Conservation (phyloP, 2,797 vertebrate species). For the Florisuga fusca region DNA sequence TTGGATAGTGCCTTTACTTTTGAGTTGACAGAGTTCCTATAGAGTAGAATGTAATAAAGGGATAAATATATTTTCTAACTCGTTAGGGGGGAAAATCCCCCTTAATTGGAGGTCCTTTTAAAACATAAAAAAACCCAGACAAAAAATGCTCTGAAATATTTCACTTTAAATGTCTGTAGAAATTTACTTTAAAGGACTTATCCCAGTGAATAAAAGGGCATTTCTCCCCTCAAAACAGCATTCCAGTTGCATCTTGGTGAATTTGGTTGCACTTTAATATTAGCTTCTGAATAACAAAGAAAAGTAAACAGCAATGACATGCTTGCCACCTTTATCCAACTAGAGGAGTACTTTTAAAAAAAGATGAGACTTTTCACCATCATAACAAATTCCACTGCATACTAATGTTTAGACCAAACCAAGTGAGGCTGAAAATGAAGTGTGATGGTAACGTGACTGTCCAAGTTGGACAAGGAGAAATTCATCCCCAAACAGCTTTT, state of each 20-base stretch:
- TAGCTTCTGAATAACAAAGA: background rate
- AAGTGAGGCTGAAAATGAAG: background rate
- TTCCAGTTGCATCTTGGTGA: background rate
- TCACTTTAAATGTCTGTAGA: background rate
- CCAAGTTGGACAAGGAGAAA: background rate
- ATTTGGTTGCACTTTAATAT: background rate
- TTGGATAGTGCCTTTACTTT: background rate
- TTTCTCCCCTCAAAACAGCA: background rate
- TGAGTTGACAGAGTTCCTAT: background rate
- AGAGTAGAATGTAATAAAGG: background rate
- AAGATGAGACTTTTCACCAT: background rate
- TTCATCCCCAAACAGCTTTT: background rate
- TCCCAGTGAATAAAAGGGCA: background rate
- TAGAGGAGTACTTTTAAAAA: background rate
- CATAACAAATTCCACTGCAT: background rate
- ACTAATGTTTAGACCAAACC: background rate
- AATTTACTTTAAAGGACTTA: background rate
- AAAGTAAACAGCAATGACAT: background rate
- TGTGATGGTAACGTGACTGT: fast-evolving
- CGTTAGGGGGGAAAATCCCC: background rate
- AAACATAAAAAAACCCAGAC: background rate
- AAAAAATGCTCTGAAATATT: background rate
- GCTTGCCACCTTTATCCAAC: background rate
- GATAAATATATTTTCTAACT: background rate
- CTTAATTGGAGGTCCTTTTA: background rate